Conservation (phyloP, 2,888 invertebrate species). For the Cephalotes varians region DNA sequence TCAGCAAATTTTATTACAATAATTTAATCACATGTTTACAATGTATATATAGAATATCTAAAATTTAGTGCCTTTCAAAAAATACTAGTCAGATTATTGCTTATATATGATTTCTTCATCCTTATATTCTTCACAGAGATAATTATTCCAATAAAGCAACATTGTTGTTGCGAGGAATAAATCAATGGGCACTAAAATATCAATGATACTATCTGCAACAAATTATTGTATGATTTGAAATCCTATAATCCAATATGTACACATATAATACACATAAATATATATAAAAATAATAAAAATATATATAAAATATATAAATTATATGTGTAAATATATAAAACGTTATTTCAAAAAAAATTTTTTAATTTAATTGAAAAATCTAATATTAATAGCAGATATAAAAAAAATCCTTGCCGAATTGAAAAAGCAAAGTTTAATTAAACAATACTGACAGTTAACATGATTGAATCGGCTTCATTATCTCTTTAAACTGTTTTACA, state of each 20-base stretch:
- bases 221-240: neutral
- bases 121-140: slow-evolving; percentile 16
- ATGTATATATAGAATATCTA: neutral
- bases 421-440: neutral
- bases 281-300: too few relatives aligned
- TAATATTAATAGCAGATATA: neutral
- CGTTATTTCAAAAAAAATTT: neutral
- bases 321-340: too few relatives aligned
- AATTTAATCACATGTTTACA: neutral
- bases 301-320: too few relatives aligned
- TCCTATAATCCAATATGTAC: neutral
- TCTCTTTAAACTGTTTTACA: neutral
- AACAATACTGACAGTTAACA: neutral
- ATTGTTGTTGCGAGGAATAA: neutral
- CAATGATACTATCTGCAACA: neutral
- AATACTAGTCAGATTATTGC: neutral
- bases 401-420: neutral
- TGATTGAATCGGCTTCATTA: neutral
- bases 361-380: neutral
- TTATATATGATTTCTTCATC: neutral
- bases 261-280: too few relatives aligned
- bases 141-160: slow-evolving; percentile 31
- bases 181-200: neutral
- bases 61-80: neutral
- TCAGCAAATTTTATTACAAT: neutral